Conservation (phyloP, 2,797 vertebrate species). For the Coluber constrictor region DNA sequence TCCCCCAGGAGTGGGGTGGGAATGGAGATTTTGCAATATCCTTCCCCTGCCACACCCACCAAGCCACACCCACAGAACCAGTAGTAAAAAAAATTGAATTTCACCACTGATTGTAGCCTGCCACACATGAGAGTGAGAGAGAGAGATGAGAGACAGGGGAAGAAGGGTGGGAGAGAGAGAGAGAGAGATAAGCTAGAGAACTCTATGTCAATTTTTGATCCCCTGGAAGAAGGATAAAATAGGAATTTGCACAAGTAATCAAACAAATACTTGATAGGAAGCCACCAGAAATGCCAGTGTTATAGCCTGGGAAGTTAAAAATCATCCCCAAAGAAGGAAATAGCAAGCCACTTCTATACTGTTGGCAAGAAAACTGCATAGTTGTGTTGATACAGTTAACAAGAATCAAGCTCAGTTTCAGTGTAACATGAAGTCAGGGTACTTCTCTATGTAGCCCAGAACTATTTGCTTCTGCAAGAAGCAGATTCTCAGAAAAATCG, state of each 20-base stretch:
- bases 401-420: background rate
- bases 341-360: background rate
- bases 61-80: too few relatives aligned
- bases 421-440: background rate
- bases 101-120: too few relatives aligned
- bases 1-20: too few relatives aligned
- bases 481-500: background rate
- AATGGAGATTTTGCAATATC: too few relatives aligned
- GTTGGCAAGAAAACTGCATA: background rate
- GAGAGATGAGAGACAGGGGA: too few relatives aligned
- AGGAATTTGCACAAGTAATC: background rate
- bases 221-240: background rate
- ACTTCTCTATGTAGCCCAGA: background rate
- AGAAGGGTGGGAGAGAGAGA: too few relatives aligned
- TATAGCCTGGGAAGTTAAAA: background rate
- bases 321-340: background rate
- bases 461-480: background rate
- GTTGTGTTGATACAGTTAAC: background rate
- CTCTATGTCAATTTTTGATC: background rate
- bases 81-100: too few relatives aligned
- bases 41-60: too few relatives aligned
- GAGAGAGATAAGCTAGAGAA: background rate
- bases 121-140: too few relatives aligned
- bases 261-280: background rate
- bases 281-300: background rate